Base-by-base conservation (phyloP, 2,797 vertebrate species). In the Neostethus bicornis region DNA sequence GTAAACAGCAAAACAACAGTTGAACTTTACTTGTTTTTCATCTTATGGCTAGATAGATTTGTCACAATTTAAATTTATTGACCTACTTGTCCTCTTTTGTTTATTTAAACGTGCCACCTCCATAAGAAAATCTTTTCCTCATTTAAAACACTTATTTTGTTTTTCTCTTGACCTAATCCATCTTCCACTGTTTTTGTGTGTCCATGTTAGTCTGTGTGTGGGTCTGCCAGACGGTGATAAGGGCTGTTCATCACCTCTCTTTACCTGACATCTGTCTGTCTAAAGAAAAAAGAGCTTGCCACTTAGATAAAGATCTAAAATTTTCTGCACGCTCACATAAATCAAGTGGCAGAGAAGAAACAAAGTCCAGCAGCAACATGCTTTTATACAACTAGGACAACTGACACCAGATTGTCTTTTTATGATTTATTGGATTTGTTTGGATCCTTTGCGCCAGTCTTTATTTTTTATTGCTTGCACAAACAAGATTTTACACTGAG, bases 241-340 rank as follows among this genome's bases (percentile, higher is more conserved):
- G 85, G 74, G 62, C 71, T 75, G 73, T 81, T 83, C 77, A 67
- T 83, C 77, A 83, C 44, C 60, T 65, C 45, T 29, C 75, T 65
- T 84, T 44, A 65, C 73, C 61, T 89, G 86, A 85, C 77, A 83
- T 65, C 80, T 90, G 86, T 75, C 86, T 73, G 35, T 90, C 84
- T 85, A 72, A 63, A 42, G n/a, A 64, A 69, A 44, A 66, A 69
- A 74, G 39, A 42, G 26, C 54, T 78, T 67, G 70, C 54, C 75
- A 69, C 69, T 84, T 70, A 75, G 79, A 80, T 75, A 70, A 55
- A 10, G 24, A 53, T 51, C 47, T 60, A 41, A 47, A 44, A 42
- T 52, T 61, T 68, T 70, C 28, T 78, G 45, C 54, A 32, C 68
- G 51, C 72, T 61, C 70, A 61, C 59, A 81, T 79, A 72, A 77